Evolutionary conservation across 2,888 invertebrate species (phyloP).

Genomic region (Camponotus fellah): DNA sequence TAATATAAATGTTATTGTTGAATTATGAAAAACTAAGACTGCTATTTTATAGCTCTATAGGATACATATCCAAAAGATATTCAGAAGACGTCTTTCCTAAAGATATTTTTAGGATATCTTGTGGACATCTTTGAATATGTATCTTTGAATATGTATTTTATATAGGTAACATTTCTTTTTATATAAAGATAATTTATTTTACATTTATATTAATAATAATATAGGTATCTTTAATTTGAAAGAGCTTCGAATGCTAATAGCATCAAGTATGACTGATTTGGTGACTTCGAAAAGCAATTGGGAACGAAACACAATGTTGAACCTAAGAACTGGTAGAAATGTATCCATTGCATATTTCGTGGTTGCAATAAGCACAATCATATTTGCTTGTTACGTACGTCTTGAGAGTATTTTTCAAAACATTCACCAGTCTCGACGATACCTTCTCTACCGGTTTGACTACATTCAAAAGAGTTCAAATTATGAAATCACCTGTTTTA

Average conservation of each 20-base stretch:
- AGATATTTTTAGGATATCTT: too few relatives aligned
- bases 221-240: background rate
- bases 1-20: background rate
- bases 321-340: slow-evolving; percentile 8
- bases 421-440: slow-evolving; percentile 9
- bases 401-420: background rate
- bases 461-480: background rate
- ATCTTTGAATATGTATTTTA: too few relatives aligned
- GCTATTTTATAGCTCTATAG: background rate
- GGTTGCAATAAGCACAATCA: fast-evolving
- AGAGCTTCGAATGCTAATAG: slow-evolving; percentile 6
- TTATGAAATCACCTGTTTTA: slow-evolving; percentile 10
- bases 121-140: too few relatives aligned
- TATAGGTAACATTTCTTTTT: background rate
- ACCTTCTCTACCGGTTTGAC: background rate
- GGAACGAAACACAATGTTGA: slow-evolving; percentile 36
- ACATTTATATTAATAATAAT: background rate
- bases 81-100: too few relatives aligned
- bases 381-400: background rate
- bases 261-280: slow-evolving; percentile 15
- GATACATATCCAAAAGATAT: too few relatives aligned
- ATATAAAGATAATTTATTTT: background rate
- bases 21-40: background rate
- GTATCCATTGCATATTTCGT: background rate
- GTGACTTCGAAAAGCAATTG: background rate